Conservation (phyloP, 1,140 invertebrate genomes). For the Copidosoma floridanum region DNA sequence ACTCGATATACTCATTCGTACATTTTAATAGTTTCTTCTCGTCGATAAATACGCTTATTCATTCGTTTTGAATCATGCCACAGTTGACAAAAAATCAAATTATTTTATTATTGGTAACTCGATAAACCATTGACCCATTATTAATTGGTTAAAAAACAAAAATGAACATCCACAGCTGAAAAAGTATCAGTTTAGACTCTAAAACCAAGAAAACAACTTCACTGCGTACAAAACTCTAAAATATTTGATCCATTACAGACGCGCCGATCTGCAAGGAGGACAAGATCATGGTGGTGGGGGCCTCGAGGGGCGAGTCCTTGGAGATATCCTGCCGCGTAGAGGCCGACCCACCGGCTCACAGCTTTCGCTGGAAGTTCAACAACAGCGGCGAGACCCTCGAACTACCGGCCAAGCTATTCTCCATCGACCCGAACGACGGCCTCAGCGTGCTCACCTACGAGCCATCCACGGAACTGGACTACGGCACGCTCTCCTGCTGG, state of each 20-base stretch:
- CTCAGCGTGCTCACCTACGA: constrained; percentile 58
- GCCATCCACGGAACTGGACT: constrained; percentile 62
- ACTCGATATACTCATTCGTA: too few species aligned
- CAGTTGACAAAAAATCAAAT: too few species aligned
- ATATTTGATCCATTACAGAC: constrained; percentile 64
- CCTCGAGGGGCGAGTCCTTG: constrained; percentile 77
- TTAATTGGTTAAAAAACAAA: too few species aligned
- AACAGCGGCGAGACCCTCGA: constrained; percentile 82
- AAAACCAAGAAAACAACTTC: too few species aligned
- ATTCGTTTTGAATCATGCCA: too few species aligned
- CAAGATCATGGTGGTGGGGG: constrained; percentile 76
- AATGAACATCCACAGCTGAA: too few species aligned
- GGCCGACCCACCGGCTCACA: constrained; percentile 79
- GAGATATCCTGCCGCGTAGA: constrained; percentile 84
- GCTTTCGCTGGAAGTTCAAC: constrained; percentile 89
- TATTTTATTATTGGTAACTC: too few species aligned
- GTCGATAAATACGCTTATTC: too few species aligned
- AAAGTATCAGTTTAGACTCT: too few species aligned
- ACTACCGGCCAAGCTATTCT: constrained; percentile 70
- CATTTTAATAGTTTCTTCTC: too few species aligned
- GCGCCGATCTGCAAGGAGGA: constrained; percentile 77
- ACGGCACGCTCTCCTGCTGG: constrained; percentile 75
- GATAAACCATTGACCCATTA: too few species aligned
- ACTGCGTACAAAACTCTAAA: too few species aligned
- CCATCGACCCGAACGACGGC: constrained; percentile 53